These are phyloP conservation scores for Psittacara wagleri DNA, from an alignment of 2,113 vertebrate species.

Conservation along the genomic window DNA sequence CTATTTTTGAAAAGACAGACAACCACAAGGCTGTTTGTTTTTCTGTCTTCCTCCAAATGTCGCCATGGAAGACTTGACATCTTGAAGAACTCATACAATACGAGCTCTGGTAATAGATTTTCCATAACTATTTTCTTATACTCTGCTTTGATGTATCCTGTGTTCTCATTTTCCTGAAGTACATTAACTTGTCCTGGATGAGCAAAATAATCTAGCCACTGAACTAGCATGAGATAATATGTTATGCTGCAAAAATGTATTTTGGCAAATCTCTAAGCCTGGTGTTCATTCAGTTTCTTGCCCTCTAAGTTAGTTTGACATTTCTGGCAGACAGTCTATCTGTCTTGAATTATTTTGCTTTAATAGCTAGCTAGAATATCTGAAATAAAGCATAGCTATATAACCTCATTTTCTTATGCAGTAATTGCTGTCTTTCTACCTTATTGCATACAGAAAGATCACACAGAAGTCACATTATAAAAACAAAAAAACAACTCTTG, in stretches of 20 bases:
- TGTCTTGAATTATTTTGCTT: background rate
- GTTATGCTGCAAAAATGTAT: background rate
- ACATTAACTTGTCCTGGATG: background rate
- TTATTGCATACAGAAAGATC: background rate
- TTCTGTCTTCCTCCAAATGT: background rate
- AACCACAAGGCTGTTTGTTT: background rate
- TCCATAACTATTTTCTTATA: background rate
- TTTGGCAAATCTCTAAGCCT: background rate
- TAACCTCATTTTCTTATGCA: background rate
- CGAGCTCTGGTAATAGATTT: background rate
- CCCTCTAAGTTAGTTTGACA: background rate
- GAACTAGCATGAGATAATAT: background rate
- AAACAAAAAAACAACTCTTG: background rate
- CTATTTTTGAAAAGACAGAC: background rate
- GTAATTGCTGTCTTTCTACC: background rate
- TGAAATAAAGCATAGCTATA: background rate
- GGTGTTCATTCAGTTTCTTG: background rate
- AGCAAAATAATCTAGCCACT: background rate
- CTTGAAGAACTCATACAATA: background rate
- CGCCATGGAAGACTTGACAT: background rate
- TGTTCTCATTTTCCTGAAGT: background rate
- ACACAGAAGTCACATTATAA: background rate
- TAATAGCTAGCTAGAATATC: background rate
- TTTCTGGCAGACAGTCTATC: background rate
- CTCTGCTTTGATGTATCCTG: background rate